phyloP scores from a whole-genome alignment of 2,888 invertebrate species.

The Heterodera filipjevi region DNA sequence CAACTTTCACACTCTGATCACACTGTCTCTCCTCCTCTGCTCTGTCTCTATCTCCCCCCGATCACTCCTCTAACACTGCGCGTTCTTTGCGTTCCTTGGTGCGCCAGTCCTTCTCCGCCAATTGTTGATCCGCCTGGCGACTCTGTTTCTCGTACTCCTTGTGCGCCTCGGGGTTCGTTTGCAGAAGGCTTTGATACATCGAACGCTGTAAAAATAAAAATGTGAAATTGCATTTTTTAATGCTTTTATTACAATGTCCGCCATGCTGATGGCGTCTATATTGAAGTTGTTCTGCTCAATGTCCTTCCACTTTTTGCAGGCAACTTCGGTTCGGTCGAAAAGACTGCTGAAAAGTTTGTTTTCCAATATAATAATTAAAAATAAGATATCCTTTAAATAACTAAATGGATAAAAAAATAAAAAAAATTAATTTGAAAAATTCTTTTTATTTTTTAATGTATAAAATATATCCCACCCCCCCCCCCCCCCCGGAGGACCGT shows the following conservation, averaged over 20 bases:
- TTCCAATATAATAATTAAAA: not conserved
- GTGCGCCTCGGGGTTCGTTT: not conserved
- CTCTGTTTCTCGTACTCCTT: not conserved
- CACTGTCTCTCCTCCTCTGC: not conserved
- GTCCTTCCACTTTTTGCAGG: slow-evolving; percentile 15
- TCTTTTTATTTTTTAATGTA: not conserved
- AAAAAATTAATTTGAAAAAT: not conserved
- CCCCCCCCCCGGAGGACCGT: not conserved
- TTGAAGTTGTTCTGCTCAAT: slow-evolving; percentile 33
- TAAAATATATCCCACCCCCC: not conserved
- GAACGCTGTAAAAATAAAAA: not conserved
- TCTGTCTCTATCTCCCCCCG: not conserved
- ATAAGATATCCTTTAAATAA: not conserved
- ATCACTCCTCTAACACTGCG: not conserved
- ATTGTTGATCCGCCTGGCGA: not conserved
- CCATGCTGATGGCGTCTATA: slow-evolving; percentile 22
- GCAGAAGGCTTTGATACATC: not conserved
- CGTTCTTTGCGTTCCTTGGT: not conserved
- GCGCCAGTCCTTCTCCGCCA: not conserved
- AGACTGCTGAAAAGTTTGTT: not conserved
- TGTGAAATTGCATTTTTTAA: too few species aligned
- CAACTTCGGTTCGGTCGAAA: not conserved
- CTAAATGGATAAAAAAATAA: too few species aligned
- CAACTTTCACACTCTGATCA: not conserved
- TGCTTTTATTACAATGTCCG: slow-evolving; percentile 33